Percentiles rank a stretch among this genome's conserved stretches.
phyloP scores from a whole-genome alignment of 2,888 invertebrate genomes.

The Ophonus ardosiacus region DNA sequence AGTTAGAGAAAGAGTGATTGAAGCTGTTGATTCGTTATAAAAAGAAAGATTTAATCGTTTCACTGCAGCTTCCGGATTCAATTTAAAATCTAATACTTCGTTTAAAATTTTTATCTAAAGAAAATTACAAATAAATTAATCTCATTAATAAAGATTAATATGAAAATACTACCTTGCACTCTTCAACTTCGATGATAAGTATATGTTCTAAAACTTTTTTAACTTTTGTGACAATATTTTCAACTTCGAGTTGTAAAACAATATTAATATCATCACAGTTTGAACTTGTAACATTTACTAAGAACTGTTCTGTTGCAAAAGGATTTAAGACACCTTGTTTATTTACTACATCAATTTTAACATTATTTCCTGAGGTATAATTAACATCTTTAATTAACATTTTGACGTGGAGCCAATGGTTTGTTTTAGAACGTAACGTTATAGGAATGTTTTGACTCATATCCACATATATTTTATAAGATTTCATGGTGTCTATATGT shows the following conservation, averaged over 20 bases:
- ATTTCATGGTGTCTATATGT: constrained; percentile 10
- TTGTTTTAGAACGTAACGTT: constrained; percentile 22
- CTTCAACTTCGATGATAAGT: constrained; percentile 38
- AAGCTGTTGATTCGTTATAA: constrained; percentile 1
- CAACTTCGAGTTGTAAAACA: constrained; percentile 34
- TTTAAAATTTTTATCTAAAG: constrained; percentile 38
- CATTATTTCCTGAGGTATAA: not conserved
- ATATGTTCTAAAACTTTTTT: constrained; percentile 22
- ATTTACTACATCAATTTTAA: constrained; percentile 24
- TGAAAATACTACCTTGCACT: constrained; percentile 23
- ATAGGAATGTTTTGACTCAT: constrained; percentile 7
- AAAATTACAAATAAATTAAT: no score
- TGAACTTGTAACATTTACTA: constrained; percentile 15
- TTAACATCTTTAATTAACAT: constrained; percentile 16
- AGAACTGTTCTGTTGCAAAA: constrained; percentile 20
- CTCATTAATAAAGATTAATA: no score
- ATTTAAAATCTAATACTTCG: constrained; percentile 52
- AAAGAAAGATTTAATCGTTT: constrained; percentile 31
- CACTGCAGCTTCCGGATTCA: constrained; percentile 32
- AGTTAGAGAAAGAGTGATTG: constrained; percentile 24
- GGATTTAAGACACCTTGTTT: constrained; percentile 43
- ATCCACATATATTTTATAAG: constrained; percentile 20
- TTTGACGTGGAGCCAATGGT: constrained; percentile 51
- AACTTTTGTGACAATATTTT: constrained; percentile 36
- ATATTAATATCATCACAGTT: constrained; percentile 18